A percentile compares a stretch with the other conserved stretches of the same genome.
Evolutionary conservation across 2,113 vertebrate genomes (phyloP).

Genomic region (Merops nubicus): DNA sequence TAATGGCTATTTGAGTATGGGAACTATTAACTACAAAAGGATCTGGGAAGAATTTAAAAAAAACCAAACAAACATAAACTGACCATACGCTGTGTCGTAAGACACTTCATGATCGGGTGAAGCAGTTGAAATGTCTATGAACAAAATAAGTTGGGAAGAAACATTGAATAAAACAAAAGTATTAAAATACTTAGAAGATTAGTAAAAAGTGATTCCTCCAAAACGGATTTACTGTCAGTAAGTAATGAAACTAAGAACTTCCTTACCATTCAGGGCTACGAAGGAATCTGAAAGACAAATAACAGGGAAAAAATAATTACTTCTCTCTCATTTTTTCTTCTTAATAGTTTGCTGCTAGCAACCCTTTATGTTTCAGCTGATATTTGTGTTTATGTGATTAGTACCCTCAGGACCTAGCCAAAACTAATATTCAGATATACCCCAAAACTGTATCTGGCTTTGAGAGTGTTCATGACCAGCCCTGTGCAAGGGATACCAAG

Average conservation of each 20-base stretch:
- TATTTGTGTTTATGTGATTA: not conserved
- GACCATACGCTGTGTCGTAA: conserved; percentile 82
- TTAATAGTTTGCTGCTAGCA: conserved; percentile 23
- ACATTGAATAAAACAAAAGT: conserved; percentile 58
- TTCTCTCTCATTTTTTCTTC: not conserved
- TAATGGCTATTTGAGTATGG: conserved; percentile 42
- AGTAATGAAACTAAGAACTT: conserved; percentile 67
- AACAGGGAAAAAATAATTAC: conserved; percentile 69
- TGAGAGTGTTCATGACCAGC: not conserved
- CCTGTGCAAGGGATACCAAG: not conserved
- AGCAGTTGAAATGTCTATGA: conserved; percentile 89
- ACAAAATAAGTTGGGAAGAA: conserved; percentile 79
- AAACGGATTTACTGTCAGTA: conserved; percentile 53
- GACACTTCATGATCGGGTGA: conserved; percentile 90
- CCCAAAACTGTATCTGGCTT: not conserved
- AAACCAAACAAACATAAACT: conserved; percentile 76
- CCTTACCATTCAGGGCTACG: conserved; percentile 96
- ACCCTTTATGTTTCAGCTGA: not conserved
- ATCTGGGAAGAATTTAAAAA: conserved; percentile 46
- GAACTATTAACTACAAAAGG: conserved; percentile 64
- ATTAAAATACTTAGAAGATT: conserved; percentile 58
- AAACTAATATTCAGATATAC: not conserved
- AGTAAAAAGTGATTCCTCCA: conserved; percentile 55
- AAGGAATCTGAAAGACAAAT: conserved; percentile 91
- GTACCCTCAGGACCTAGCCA: not conserved